Base-by-base conservation (phyloP, 1,140 invertebrate species). In the Drosophila bifasciata region DNA sequence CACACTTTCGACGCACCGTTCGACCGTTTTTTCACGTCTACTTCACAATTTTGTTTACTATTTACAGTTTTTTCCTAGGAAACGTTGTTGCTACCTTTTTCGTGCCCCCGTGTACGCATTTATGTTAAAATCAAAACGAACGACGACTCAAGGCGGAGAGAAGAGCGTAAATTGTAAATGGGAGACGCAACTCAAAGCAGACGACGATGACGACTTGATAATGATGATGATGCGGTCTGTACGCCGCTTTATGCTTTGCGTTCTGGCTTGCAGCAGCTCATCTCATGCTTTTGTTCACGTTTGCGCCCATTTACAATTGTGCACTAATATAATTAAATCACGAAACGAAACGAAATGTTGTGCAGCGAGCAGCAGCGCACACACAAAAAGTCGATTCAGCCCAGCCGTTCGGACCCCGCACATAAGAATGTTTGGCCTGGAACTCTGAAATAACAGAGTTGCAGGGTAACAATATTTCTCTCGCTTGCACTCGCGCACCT, bases 11-110 rank as follows among this genome's bases (percentile, higher is more conserved):
- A 70, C 32, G 32, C 32, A 69, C 51, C 43, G 60, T 41, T 70
- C 43, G 7, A 25, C 66, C 36, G 23, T 13, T 32, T 75, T 52
- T 48, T 49, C 39, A 69, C 58, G 62, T 75, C 81, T 36, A 86
- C 79, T 88, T 69, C 48, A 83, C 62, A 88, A 88, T 88, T 88
- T 88, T 84, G 83, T 88, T 89, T 88, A 84, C 79, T 84, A 89
- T 88, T 88, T 83, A 89, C 84, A 89, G 86, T 62, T 89, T 89
- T 83, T 79, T 89, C 83, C 83, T 83, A 88, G 75, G 71, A 84
- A 89, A 88, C 81, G 73, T 74, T 81, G 80, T 86, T 86, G 83
- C 83, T 83, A 88, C 74, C 75, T 68, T 77, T 74, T 76, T 55
- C n/a, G 51, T 48, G 39, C 67, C 59, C 64, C 70, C 32, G 36